phyloP scores from a whole-genome alignment of 2,797 vertebrate genomes.

The Chaunax sp. region DNA sequence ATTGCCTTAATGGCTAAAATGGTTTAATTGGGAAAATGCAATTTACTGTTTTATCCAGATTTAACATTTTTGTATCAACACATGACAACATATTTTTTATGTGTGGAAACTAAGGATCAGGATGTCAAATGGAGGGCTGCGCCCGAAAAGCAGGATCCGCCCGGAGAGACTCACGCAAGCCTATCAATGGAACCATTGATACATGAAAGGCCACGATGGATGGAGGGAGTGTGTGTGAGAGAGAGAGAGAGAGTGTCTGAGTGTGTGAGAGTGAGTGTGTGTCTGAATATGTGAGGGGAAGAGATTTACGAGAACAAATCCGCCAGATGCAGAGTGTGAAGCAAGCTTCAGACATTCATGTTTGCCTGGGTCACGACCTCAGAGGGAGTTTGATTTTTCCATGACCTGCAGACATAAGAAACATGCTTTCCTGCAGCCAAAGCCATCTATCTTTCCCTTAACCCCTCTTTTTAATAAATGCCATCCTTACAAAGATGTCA shows the following conservation, averaged over 20 bases:
- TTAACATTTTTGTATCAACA: not conserved
- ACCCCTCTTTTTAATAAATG: not conserved
- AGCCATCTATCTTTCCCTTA: not conserved
- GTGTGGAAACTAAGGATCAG: constrained; percentile 32
- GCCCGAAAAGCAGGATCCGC: constrained; percentile 52
- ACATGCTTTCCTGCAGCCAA: constrained; percentile 15
- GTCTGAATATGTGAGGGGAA: constrained; percentile 40
- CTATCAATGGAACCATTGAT: constrained; percentile 75
- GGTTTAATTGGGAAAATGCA: too few species aligned
- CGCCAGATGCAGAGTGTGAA: constrained; percentile 53
- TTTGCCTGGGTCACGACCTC: constrained; percentile 55
- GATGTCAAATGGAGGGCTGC: constrained; percentile 31
- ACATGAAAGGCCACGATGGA: constrained; percentile 53
- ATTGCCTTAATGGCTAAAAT: too few species aligned
- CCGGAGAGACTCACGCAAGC: constrained; percentile 57
- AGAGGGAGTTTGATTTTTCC: constrained; percentile 39
- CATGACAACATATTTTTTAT: not conserved
- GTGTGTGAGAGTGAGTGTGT: constrained; percentile 51
- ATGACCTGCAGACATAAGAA: constrained; percentile 19
- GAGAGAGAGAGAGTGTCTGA: constrained; percentile 16
- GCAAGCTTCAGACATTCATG: constrained; percentile 49
- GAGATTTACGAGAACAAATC: constrained; percentile 68
- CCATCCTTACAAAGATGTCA: not conserved
- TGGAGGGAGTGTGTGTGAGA: constrained; percentile 50
- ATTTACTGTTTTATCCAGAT: too few species aligned